Evolutionary conservation across 2,888 invertebrate species (phyloP), one percentile per base, ranked within the genome.

Genomic region (Sphaerophoria rueppellii): DNA sequence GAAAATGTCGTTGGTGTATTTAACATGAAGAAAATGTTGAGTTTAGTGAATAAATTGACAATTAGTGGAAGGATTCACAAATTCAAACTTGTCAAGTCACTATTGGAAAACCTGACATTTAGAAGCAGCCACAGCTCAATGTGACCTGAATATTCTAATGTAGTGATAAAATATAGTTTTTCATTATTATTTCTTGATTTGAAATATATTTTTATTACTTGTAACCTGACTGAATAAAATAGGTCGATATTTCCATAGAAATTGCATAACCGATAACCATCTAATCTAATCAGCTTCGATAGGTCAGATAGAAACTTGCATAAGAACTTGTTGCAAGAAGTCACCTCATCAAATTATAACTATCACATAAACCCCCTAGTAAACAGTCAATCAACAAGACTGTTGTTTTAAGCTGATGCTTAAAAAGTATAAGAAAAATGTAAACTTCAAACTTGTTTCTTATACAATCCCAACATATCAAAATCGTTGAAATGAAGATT

Each of bases 381-480:
- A 58, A 75, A 65, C 71, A 61, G 32, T 73, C 85, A 85, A 69
- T 72, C 75, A 69, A 80, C 52, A 69, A 63, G 69, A 4, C 72
- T 70, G n/a, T n/a, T 76, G 70, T 50, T 24, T 63, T 52, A 72
- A 67, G 61, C 71, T 37, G 34, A 24, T 70, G 50, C 32, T 16
- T n/a, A 7, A 52, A 52, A 65, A 60, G 71, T 48, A 72, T 73
- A 80, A 73, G 80, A 75, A 54, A 72, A 73, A 76, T 69, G 76
- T 76, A 76, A 76, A 37, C 83, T 60, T 24, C 2, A 24, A 79
- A 79, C 82, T 35, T 71, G 82, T 83, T 79, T 79, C 70, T 83
- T 79, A 83, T 83, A 79, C 79, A 83, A 79, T 60, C 37, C 40
- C 52, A 40, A 54, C 40, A 40, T 54, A 61, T 57, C 67, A 67